phyloP scores from a whole-genome alignment of 2,113 vertebrate genomes.

The Nyctibius bracteatus region DNA sequence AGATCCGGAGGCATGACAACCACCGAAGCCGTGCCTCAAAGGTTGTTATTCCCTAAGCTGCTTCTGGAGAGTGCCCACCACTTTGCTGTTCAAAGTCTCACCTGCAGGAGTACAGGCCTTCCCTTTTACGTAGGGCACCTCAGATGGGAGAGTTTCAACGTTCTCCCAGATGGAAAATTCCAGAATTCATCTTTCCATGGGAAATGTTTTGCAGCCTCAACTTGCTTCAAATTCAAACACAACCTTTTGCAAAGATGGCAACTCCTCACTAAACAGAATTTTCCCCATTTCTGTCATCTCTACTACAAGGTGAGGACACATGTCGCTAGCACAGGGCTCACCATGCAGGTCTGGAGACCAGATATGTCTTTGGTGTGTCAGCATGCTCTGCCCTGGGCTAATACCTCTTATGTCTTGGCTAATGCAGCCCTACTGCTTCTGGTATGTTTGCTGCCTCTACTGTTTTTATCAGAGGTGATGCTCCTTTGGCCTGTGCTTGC shows the following conservation, averaged over 20 bases:
- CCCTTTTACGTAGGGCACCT: accelerated
- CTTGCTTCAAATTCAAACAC: not conserved
- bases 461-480: not conserved
- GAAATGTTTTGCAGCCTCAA: not conserved
- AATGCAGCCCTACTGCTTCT: not conserved
- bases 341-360: not conserved
- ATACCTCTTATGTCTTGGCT: not conserved
- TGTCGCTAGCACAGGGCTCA: not conserved
- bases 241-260: not conserved
- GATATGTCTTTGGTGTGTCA: not conserved
- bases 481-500: not conserved
- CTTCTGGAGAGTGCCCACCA: not conserved
- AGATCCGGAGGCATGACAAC: not conserved
- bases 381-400: not conserved
- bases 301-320: not conserved
- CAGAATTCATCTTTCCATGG: not conserved
- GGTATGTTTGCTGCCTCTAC: not conserved
- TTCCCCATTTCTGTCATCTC: not conserved
- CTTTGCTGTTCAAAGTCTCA: not conserved
- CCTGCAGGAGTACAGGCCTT: not conserved
- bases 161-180: not conserved
- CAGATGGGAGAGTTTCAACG: not conserved
- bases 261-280: not conserved
- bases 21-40: accelerated
- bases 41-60: not conserved